Evolutionary conservation across 2,888 invertebrate genomes (phyloP), one percentile per base, ranked within the genome.

Genomic region (Creontiades dilutus): DNA sequence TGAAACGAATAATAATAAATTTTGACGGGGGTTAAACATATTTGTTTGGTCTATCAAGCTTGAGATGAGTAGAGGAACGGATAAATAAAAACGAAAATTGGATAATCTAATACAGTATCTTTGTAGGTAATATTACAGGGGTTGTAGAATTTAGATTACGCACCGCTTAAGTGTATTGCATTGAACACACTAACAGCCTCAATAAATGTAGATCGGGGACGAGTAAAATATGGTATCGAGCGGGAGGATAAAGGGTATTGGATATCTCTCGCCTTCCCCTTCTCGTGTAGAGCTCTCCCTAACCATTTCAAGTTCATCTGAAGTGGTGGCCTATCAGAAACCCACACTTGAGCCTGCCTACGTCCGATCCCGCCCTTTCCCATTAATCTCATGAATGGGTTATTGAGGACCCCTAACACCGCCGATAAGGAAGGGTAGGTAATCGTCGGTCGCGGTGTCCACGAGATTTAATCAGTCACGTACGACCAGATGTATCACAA

Each of bases 401-500:
- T 23, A 23, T 19, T 27, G 68, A 23, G 68, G 68, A 68, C 11
- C 19, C n/a, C 14, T 52, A 16, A 19, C 16, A 3, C 61, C 19
- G 14, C 5, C 27, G 23, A 68, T 68, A 68, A 68, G 68, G 19
- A 23, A 23, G 12, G 13, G 9, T 68, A 23, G 68, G 52, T 52
- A 68, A 23, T 27, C 68, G 23, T 23, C 19, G 27, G 68, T 3
- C 68, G 16, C 68, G 68, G 19, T 23, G 4, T 68, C 5, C 19
- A 14, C 16, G 16, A 68, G 68, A 68, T 68, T 61, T 23, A 68
- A 68, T 68, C 68, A 68, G 23, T 68, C 27, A 68, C 68, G 68
- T 68, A 12, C 11, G 2, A 37, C 3, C 3, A 37, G 37, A 37
- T 37, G 37, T 37, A 37, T 7, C 3, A 37, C 37, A 7, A 37